Conservation (phyloP, 2,113 vertebrate genomes). For the Podarcis cretensis region DNA sequence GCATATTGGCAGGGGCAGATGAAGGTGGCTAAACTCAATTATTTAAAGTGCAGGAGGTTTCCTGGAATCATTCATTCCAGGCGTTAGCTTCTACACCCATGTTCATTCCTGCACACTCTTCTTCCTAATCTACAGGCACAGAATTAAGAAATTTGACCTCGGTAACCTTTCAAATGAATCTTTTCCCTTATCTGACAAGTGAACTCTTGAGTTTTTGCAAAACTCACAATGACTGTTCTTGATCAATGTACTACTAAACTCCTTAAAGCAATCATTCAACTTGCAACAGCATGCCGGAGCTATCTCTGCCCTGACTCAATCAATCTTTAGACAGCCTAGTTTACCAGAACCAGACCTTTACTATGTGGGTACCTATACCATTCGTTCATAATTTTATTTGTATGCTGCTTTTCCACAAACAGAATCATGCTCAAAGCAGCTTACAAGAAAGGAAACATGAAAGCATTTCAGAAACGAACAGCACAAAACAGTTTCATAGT, state of each 20-base stretch:
- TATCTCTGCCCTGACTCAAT: background rate
- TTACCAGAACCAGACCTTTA: background rate
- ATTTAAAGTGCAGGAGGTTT: background rate
- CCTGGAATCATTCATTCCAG: background rate
- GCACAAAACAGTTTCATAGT: no score
- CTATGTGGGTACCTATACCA: background rate
- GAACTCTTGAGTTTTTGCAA: background rate
- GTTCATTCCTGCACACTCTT: background rate
- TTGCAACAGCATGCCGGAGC: conserved; percentile 1
- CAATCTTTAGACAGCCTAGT: background rate
- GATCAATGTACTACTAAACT: background rate
- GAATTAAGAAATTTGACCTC: background rate
- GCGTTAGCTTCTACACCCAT: background rate
- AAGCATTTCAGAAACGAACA: no score
- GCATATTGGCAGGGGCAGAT: background rate
- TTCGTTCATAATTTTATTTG: background rate
- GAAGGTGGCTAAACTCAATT: background rate
- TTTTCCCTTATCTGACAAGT: conserved; percentile 1
- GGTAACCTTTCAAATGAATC: background rate
- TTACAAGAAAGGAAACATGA: no score
- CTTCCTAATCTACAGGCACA: background rate
- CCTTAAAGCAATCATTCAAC: conserved; percentile 2
- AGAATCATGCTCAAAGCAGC: no score
- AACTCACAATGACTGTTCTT: background rate
- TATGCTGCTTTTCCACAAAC: no score